Base-by-base conservation (phyloP, 2,888 invertebrate species). In the Xanthorhoe spadicearia region DNA sequence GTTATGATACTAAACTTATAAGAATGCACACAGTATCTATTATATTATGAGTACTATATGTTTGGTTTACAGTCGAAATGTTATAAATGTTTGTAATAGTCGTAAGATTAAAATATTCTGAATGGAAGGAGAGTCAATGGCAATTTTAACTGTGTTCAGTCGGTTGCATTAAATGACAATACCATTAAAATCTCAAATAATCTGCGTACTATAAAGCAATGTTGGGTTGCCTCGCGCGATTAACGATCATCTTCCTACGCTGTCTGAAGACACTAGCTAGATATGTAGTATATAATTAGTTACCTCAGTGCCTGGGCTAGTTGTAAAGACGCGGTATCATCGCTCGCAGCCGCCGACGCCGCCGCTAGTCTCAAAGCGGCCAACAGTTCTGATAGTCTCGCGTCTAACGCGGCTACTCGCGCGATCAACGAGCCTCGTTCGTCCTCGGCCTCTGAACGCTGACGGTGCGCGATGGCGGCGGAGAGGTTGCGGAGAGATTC, bases 401-500 rank as follows among this genome's bases (percentile, higher is more conserved):
- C 95, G 88, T 97, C 97, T 3, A 88, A 77, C 55, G 82, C 78
- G 70, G 83, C 79, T 76, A 82, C 89, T 43, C 86, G 83, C 61
- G 82, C 83, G 64, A 82, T 76, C 75, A 83, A 81, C 68, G 84
- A 76, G 55, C 85, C 89, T 76, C 84, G 85, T 83, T 83, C 87
- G 77, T 93, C 95, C 80, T 94, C 94, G 54, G 94, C 92, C 81
- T 95, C 95, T 68, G 94, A 94, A 73, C 95, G 95, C 78, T 96
- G 96, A 0, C 97, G 94, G 80, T 94, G 94, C 56, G 96, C 94
- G 81, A 97, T 96, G 60, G 97, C 96, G 75, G 96, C 96, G 0
- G 97, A 96, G 8, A 97, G 88, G 84, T 96, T 96, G 77, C 96
- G 96, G 50, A 97, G 93, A 50, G 96, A 97, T 79, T 96, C 96